These are phyloP conservation scores for Miopithecus talapoin DNA, from an alignment of 2,797 vertebrate genomes.

Conservation along the genomic window DNA sequence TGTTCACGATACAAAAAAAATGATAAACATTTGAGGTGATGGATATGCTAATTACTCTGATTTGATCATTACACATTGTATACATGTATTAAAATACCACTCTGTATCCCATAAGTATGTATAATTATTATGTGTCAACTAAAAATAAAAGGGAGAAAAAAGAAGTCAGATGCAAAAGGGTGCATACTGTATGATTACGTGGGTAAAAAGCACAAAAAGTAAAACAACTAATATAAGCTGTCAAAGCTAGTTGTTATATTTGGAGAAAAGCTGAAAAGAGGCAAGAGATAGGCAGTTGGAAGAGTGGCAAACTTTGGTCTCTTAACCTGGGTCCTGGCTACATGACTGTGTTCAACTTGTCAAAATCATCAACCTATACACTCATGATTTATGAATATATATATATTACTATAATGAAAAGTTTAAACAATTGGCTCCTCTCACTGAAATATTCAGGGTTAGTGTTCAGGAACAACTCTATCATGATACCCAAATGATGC, in stretches of 20 bases:
- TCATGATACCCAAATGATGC: not conserved
- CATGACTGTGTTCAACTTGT: not conserved
- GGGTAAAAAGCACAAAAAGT: not conserved
- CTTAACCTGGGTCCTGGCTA: not conserved
- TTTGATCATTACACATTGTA: not conserved
- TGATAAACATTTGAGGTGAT: not conserved
- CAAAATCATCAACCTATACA: not conserved
- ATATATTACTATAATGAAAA: not conserved
- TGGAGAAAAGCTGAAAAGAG: not conserved
- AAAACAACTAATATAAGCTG: not conserved
- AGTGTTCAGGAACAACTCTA: not conserved
- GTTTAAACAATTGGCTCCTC: not conserved
- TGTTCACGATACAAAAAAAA: not conserved
- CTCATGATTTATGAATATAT: not conserved
- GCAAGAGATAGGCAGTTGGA: not conserved
- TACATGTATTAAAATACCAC: not conserved
- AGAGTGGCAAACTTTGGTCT: not conserved
- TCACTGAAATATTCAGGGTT: not conserved
- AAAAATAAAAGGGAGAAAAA: not conserved
- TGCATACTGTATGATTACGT: not conserved
- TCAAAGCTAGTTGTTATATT: not conserved
- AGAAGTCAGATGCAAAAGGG: not conserved
- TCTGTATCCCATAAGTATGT: not conserved
- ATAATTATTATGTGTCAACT: not conserved
- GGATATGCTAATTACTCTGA: not conserved